phyloP scores from a whole-genome alignment of 2,113 vertebrate genomes.

The Nothoprocta pentlandii region DNA sequence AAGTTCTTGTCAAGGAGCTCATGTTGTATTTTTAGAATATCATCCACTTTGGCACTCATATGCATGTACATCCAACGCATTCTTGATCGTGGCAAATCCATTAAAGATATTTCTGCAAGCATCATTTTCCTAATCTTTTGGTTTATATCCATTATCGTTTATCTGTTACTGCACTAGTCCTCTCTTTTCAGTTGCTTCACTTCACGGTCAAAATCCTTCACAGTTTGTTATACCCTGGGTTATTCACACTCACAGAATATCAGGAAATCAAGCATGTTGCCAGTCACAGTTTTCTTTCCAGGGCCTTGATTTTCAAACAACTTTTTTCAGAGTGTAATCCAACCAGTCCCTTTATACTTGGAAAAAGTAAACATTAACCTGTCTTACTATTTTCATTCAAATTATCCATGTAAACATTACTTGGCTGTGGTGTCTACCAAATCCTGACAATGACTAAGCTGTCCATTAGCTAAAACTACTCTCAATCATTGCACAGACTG shows the following conservation, averaged over 20 bases:
- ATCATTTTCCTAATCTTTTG: neutral
- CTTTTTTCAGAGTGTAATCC: neutral
- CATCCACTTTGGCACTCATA: neutral
- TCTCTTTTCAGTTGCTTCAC: neutral
- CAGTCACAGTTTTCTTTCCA: neutral
- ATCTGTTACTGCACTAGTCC: neutral
- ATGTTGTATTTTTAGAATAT: neutral
- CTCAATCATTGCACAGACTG: neutral
- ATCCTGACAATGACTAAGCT: neutral
- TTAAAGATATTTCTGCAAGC: neutral
- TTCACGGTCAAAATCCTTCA: constrained; percentile 10
- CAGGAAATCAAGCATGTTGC: neutral
- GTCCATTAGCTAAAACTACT: neutral
- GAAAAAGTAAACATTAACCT: neutral
- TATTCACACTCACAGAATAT: constrained; percentile 16
- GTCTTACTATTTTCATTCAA: neutral
- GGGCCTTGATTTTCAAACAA: neutral
- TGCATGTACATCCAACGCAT: neutral
- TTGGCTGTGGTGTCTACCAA: neutral
- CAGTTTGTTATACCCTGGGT: neutral
- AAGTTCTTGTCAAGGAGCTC: neutral
- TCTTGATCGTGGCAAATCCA: neutral
- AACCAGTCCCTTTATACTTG: neutral
- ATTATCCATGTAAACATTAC: neutral
- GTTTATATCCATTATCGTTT: neutral